These are phyloP conservation scores for Neoitamus cyanurus DNA, from an alignment of 2,888 invertebrate species.

Conservation along the genomic window DNA sequence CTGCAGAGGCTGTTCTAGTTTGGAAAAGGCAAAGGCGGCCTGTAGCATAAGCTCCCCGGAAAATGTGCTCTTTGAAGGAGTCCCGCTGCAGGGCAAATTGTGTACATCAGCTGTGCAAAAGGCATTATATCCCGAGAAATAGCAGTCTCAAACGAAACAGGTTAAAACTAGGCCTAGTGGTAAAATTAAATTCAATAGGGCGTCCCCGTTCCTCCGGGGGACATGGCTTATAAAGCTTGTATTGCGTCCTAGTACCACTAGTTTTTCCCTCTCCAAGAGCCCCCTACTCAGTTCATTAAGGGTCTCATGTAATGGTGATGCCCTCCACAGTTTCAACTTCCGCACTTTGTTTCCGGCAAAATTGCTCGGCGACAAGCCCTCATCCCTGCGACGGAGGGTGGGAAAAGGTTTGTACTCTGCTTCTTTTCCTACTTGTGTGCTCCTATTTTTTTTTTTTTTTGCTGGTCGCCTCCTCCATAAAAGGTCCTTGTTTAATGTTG, in stretches of 20 bases:
- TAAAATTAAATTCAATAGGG: not conserved
- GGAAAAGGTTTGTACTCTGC: not conserved
- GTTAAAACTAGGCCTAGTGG: not conserved
- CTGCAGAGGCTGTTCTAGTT: not conserved
- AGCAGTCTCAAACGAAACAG: not conserved
- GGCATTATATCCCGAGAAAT: not conserved
- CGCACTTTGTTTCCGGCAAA: not conserved
- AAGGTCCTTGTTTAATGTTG: constrained; percentile 10
- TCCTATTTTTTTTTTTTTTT: not conserved
- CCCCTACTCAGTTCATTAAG: not conserved
- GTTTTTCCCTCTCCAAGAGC: not conserved
- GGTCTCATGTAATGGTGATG: not conserved
- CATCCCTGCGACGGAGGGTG: not conserved
- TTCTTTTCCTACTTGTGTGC: not conserved
- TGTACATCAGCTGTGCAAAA: not conserved
- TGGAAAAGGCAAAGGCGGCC: not conserved
- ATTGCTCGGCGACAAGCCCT: not conserved
- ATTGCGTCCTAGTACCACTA: not conserved
- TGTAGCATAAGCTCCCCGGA: not conserved
- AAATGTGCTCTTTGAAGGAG: not conserved
- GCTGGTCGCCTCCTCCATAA: not conserved
- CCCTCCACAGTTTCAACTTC: not conserved
- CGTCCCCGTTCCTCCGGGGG: not conserved
- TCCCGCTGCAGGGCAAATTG: not conserved
- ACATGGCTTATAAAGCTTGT: not conserved